These are phyloP conservation scores for Drosophila cardini DNA, from an alignment of 1,140 invertebrate genomes.

Conservation along the genomic window DNA sequence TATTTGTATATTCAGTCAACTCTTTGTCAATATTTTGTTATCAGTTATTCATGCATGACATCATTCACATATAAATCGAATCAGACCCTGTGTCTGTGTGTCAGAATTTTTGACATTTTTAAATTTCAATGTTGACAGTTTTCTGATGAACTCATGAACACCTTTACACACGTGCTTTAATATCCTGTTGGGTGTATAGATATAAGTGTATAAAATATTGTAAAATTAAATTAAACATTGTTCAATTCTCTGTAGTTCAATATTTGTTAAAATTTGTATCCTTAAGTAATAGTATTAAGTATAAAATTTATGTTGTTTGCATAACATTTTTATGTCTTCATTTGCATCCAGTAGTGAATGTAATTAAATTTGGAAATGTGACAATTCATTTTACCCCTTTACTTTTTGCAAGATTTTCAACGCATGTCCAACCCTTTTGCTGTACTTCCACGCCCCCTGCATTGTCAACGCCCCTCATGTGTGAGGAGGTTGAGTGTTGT, in stretches of 20 bases:
- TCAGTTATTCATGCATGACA: conserved; percentile 78
- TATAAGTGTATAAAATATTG: background rate
- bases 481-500: conserved; percentile 72
- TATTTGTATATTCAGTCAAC: conserved; percentile 41
- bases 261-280: too few relatives aligned
- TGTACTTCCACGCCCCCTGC: conserved; percentile 33
- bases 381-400: conserved; percentile 65
- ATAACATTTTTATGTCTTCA: conserved; percentile 16
- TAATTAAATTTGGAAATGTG: conserved; percentile 80
- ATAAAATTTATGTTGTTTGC: background rate
- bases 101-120: conserved; percentile 78
- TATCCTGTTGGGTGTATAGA: background rate
- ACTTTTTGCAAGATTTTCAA: conserved; percentile 20
- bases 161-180: conserved; percentile 4
- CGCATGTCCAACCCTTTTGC: conserved; percentile 71
- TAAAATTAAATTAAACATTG: background rate
- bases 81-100: conserved; percentile 46
- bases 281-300: background rate
- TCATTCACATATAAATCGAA: conserved; percentile 62
- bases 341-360: conserved; percentile 44
- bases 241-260: background rate
- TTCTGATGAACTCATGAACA: conserved; percentile 34
- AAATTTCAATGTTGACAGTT: conserved; percentile 74
- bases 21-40: conserved; percentile 62
- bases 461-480: conserved; percentile 6